phyloP scores from a whole-genome alignment of 2,888 invertebrate species.

The Acleris literana region DNA sequence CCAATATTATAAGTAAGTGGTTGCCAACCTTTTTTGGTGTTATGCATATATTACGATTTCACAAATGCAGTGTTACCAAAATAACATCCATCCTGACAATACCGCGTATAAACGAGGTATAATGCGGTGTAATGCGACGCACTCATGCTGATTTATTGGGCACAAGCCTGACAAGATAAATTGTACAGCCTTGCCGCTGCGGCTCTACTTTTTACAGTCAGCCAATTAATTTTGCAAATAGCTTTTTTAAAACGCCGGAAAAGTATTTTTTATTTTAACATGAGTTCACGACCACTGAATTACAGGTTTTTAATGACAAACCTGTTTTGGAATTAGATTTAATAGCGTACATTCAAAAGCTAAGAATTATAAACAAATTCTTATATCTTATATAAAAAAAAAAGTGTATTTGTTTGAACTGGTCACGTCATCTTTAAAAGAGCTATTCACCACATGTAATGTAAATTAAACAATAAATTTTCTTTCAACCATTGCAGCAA shows the following conservation, averaged over 20 bases:
- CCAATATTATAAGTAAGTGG: slow-evolving; percentile 14
- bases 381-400: no score
- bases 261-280: not conserved
- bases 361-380: no score
- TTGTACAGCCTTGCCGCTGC: slow-evolving; percentile 40
- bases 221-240: slow-evolving; percentile 35
- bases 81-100: slow-evolving; percentile 40
- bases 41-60: slow-evolving; percentile 23
- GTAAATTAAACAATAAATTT: no score
- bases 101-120: slow-evolving; percentile 49
- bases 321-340: no score
- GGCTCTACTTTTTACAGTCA: slow-evolving; percentile 32
- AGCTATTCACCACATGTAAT: no score
- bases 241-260: slow-evolving; percentile 20
- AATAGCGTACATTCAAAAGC: no score
- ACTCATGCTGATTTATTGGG: slow-evolving; percentile 53
- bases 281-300: not conserved
- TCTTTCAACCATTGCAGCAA: no score
- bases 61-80: slow-evolving; percentile 35
- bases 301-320: not conserved
- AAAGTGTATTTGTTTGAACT: no score
- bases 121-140: slow-evolving; percentile 50
- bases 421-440: no score
- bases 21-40: slow-evolving; percentile 31
- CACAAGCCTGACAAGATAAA: slow-evolving; percentile 50